Base-by-base conservation (phyloP, 1,140 invertebrate genomes). In the Melanaphis sacchari region DNA sequence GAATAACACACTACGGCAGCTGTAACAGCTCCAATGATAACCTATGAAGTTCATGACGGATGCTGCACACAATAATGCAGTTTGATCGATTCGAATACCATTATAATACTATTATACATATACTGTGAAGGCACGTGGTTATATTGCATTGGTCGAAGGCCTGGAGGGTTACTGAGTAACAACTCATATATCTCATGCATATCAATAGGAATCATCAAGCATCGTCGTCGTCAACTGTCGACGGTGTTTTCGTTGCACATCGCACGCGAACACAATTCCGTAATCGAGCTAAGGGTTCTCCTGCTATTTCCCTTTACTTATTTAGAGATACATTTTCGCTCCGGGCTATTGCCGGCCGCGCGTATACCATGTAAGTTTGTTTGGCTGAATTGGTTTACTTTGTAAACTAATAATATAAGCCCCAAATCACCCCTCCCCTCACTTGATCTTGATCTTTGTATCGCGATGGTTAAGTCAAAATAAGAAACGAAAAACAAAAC, bases 381-480 rank as follows among this genome's bases (percentile, higher is more conserved):
- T 92, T 92, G 59, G 36, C 91, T 76, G 76, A 92, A 92, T 92
- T 92, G 91, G 91, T 92, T 92, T 92, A 92, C 91, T 92, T 92
- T 92, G n/a, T 92, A 92, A 92, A 92, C 91, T 92, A 92, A 92
- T 82, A 92, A 92, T 82, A 92, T 82, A 82, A 92, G 91, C 91
- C 41, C 66, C 18, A 81, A 43, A 43, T 22, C 66, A n/a, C 46
- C 11, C 8, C 46, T 43, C 2, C 18, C 21, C 15, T 9, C 49
- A 26, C 15, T 87, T 49, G 46, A 40, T 38, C 31, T 18, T 15
- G 38, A 91, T 76, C 43, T 40, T 81, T 91, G 52, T 43, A 18
- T 26, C 38, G 54, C 40, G 11, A 4, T 11, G 38, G 87, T 66
- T 91, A 43, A 40, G 54, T 91, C 15, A 31, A 81, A 46, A 92